These are phyloP conservation scores for Omphaloscelis lunosa DNA, from an alignment of 2,888 invertebrate genomes.

Conservation along the genomic window DNA sequence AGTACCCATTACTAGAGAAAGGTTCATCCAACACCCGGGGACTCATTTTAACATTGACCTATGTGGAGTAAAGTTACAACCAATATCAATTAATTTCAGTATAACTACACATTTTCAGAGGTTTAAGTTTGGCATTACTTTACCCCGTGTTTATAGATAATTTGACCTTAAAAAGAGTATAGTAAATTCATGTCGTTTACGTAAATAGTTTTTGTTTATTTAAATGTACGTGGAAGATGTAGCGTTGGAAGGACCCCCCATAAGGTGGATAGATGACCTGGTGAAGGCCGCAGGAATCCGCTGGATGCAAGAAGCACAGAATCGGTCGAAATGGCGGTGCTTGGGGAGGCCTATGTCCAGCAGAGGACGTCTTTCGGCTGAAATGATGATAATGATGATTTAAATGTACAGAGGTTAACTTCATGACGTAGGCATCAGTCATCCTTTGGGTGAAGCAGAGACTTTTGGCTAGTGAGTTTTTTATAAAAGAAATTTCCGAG, in stretches of 20 bases:
- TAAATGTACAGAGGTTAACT: neutral
- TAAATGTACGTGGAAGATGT: too few relatives aligned
- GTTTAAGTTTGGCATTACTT: neutral
- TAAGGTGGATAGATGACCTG: too few relatives aligned
- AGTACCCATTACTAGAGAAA: neutral
- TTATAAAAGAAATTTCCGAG: neutral
- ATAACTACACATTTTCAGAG: neutral
- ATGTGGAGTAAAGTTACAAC: neutral
- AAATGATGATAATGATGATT: neutral
- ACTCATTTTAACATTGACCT: neutral
- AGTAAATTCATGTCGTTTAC: neutral
- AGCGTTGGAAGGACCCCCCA: too few relatives aligned
- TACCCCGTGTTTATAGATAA: neutral
- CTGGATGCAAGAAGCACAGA: too few relatives aligned
- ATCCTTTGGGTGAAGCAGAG: neutral
- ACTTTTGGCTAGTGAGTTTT: neutral
- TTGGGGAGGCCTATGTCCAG: too few relatives aligned
- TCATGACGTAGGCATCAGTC: neutral
- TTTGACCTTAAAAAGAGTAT: too few relatives aligned
- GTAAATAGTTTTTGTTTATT: neutral
- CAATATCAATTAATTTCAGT: neutral
- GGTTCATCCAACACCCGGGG: neutral
- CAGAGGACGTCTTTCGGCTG: too few relatives aligned
- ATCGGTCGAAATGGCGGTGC: too few relatives aligned
- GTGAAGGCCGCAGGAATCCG: too few relatives aligned